A percentile compares a stretch with the other conserved stretches of the same genome.
phyloP scores from a whole-genome alignment of 2,888 invertebrate species.

The Aphidius colemani region DNA sequence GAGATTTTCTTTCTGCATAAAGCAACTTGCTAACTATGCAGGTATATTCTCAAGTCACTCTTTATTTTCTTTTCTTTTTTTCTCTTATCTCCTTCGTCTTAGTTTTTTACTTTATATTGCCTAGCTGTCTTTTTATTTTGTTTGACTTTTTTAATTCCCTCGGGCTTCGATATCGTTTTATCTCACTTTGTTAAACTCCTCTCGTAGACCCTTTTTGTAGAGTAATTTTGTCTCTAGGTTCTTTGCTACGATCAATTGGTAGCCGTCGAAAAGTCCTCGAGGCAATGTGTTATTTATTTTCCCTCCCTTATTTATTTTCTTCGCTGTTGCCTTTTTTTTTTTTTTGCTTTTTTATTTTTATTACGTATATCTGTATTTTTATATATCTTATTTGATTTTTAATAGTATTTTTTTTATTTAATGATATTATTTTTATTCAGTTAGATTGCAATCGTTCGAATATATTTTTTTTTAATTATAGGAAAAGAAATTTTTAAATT shows the following conservation, averaged over 20 bases:
- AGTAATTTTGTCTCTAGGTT: conserved; percentile 8
- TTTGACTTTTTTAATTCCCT: background rate
- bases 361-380: background rate
- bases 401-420: background rate
- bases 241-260: conserved; percentile 1
- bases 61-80: background rate
- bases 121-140: background rate
- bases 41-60: background rate
- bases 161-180: conserved; percentile 2
- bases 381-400: background rate
- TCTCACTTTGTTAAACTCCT: conserved; percentile 11
- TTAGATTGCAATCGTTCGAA: background rate
- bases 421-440: background rate
- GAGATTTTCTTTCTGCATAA: conserved; percentile 16
- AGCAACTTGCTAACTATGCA: background rate
- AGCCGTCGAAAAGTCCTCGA: conserved; percentile 1
- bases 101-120: background rate
- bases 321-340: background rate
- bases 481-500: background rate
- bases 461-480: background rate
- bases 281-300: conserved; percentile 1
- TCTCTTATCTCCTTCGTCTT: background rate
- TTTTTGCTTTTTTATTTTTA: background rate
- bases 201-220: conserved; percentile 1
- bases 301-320: conserved; percentile 2